phyloP scores from a whole-genome alignment of 1,140 invertebrate genomes.

The Drosophila sucinea region DNA sequence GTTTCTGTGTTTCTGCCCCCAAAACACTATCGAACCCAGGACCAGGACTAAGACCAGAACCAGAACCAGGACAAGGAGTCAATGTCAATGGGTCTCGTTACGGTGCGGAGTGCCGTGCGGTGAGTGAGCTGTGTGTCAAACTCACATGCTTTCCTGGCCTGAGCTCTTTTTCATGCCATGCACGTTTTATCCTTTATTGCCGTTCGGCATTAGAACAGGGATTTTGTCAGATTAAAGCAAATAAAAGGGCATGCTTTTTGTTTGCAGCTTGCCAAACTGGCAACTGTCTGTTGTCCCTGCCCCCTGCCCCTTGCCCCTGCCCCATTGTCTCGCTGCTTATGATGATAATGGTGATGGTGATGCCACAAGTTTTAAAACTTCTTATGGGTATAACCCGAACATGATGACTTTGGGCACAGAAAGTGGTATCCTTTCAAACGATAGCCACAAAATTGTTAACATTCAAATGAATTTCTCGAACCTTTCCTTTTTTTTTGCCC shows the following conservation, averaged over 20 bases:
- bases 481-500: not conserved
- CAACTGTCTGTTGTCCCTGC: too few relatives aligned
- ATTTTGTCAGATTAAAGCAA: slow-evolving; percentile 79
- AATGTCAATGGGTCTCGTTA: not conserved
- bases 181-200: slow-evolving; percentile 81
- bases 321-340: slow-evolving; percentile 11
- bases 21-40: slow-evolving; percentile 66
- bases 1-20: slow-evolving; percentile 58
- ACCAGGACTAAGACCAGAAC: not conserved
- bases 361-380: slow-evolving; percentile 70
- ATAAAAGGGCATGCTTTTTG: slow-evolving; percentile 75
- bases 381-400: slow-evolving; percentile 2
- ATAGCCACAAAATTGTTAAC: slow-evolving; percentile 12
- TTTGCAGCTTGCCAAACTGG: slow-evolving; percentile 50
- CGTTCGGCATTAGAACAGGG: slow-evolving; percentile 76
- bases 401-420: not conserved
- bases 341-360: slow-evolving; percentile 40
- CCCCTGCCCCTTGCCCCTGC: not conserved
- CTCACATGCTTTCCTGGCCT: slow-evolving; percentile 16
- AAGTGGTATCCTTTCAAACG: not conserved
- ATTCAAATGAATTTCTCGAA: not conserved
- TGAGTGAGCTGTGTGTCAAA: slow-evolving; percentile 3
- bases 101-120: not conserved
- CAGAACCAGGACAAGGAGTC: slow-evolving; percentile 11
- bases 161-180: slow-evolving; percentile 65